Base-by-base conservation (phyloP, 2,797 vertebrate genomes). In the Aeoliscus strigatus region DNA sequence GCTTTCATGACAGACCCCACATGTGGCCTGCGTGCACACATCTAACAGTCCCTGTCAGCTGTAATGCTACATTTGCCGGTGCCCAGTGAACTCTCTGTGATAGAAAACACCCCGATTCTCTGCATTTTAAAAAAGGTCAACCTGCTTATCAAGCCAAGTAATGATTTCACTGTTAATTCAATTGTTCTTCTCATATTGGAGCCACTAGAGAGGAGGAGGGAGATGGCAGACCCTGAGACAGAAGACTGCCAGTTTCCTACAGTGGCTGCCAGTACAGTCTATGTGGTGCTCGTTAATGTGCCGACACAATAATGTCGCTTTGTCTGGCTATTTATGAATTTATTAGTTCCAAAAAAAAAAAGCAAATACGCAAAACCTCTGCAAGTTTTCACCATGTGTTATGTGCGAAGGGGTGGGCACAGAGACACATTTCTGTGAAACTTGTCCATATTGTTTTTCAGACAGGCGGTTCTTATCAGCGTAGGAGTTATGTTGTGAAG, bases 111-210 rank as follows among this genome's bases (percentile, higher is more conserved):
- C 71, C 62, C 51, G 54, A 61, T 63, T 42, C 59, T 44, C 64
- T 46, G 75, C 66, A 87, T 88, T 82, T 81, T 81, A 85, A 86
- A 83, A 85, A 85, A 84, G 83, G 84, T 88, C 86, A 87, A 61
- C 70, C 60, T 69, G 64, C 73, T 80, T 84, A 81, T 82, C 81
- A 80, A 83, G 72, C 77, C 71, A 74, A 85, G 78, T 81, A 69
- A 75, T 87, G 84, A 86, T 85, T 81, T 72, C 73, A 58, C 66
- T 60, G 60, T 79, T 85, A 79, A 85, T 82, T 81, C 60, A 79
- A 69, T 81, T 80, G 77, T 55, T 64, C 34, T 16, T 70, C 52
- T 64, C 56, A 41, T 62, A 62, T 57, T 56, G 71, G 63, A 78
- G 60, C 21, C 35, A 53, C 66, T 56, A 65, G 68, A 61, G 24